Base-by-base conservation (phyloP, 2,797 vertebrate genomes). In the Alectoris magna region DNA sequence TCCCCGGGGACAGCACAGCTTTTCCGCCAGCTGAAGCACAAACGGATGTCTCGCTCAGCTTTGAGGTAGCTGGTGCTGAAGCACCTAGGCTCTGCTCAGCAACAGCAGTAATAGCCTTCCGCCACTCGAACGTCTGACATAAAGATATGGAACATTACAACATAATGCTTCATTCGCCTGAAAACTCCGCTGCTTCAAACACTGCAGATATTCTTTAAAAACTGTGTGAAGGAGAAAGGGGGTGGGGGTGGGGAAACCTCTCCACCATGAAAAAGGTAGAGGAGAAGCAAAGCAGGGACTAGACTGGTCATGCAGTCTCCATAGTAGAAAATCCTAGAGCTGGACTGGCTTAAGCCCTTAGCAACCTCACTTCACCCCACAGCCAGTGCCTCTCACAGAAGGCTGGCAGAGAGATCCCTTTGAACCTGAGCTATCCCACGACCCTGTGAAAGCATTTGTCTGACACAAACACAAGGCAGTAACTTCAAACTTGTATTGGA, bases 11-110 rank as follows among this genome's bases (percentile, higher is more conserved):
- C 67, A 77, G 74, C 46, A 66, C 36, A 81, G 84, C 84, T 87
- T 87, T 90, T 91, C 86, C 89, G 88, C 84, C 93, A 90, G 10
- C 77, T 82, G 79, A 88, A 93, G 84, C 84, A 44, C 88, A 84
- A 94, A 91, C 46, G 3, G 3, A 75, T 41, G 74, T 77, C 71
- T 74, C 68, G 59, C 31, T 71, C 81, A 62, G 75, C 38, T 69
- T 22, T 75, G 72, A 5, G 27, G 48, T 80, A 94, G 82, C 72
- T 59, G 79, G 72, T 48, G 48, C 69, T 72, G 66, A 78, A 87
- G 62, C 62, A 80, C 27, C 83, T 36, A 74, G 44, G 68, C 27
- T 22, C 29, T 53, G 51, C 68, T 43, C 39, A 80, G 21, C 11
- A 79, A 87, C 79, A 63, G 51, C 62, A 75, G 58, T 7, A 84